Conservation (phyloP, 2,113 vertebrate genomes). For the Ctenodactylus gundi region DNA sequence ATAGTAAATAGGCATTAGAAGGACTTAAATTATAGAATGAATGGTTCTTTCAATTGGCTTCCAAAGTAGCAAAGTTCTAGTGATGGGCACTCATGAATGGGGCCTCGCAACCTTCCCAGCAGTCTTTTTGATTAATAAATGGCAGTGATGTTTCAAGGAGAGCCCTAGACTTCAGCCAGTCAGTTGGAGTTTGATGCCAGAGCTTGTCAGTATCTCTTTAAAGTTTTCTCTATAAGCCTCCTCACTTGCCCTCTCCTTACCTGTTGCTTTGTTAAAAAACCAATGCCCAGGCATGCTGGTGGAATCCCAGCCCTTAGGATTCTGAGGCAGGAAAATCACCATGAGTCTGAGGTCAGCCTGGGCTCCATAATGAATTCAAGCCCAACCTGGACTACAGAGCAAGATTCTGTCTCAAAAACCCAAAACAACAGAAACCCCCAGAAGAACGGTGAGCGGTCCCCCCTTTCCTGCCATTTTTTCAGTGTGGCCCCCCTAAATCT, state of each 20-base stretch:
- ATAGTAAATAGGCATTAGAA: constrained; percentile 47
- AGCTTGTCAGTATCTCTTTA: not conserved
- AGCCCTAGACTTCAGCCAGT: not conserved
- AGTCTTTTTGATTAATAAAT: not conserved
- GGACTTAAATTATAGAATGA: constrained; percentile 41
- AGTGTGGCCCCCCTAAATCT: not conserved
- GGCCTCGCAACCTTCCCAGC: fast-evolving
- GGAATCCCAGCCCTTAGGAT: no score
- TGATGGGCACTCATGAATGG: not conserved
- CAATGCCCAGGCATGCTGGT: no score
- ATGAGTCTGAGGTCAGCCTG: no score
- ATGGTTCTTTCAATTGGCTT: constrained; percentile 14
- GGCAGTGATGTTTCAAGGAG: not conserved
- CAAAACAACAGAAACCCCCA: no score
- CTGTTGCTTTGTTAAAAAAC: not conserved
- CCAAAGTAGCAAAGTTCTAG: not conserved
- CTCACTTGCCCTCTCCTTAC: not conserved
- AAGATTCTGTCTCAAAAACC: no score
- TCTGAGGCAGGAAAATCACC: no score
- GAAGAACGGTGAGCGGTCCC: no score
- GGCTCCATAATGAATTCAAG: no score
- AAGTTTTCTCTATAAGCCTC: not conserved
- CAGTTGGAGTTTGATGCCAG: not conserved
- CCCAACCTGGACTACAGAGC: no score
- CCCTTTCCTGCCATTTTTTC: not conserved